Conservation (phyloP, 37 sponge, comb jelly and placozoan species). For the Mnemiopsis leidyi region DNA sequence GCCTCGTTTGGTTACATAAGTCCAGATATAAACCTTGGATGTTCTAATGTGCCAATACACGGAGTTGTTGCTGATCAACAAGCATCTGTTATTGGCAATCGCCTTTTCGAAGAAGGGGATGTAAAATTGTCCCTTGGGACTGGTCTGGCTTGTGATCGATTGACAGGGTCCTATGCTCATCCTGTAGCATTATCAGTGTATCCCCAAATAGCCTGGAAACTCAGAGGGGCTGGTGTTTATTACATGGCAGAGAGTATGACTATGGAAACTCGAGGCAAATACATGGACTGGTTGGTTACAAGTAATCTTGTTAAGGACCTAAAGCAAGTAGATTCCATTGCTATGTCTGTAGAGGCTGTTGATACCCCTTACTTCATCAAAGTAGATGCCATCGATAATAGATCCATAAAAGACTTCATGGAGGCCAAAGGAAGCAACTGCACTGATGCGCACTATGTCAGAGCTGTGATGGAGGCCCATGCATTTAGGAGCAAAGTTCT, state of each 20-base stretch:
- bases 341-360: neutral
- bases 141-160: neutral
- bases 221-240: neutral
- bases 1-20: neutral
- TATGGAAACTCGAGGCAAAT: neutral
- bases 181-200: neutral
- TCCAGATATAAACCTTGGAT: neutral
- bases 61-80: conserved; percentile 18
- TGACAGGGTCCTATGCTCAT: conserved; percentile 19
- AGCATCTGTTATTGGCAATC: conserved; percentile 7
- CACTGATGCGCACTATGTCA: neutral
- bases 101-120: neutral
- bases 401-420: neutral
- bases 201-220: conserved; percentile 52
- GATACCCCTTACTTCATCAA: neutral
- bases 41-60: neutral
- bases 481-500: neutral
- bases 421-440: neutral
- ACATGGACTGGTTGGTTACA: conserved; percentile 29
- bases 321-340: neutral
- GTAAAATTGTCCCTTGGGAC: conserved; percentile 18
- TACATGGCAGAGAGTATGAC: conserved; percentile 40
- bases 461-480: conserved; percentile 43
- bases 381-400: neutral
- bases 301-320: neutral